Evolutionary conservation across 2,888 invertebrate species (phyloP).

Genomic region (Latrodectus elegans): DNA sequence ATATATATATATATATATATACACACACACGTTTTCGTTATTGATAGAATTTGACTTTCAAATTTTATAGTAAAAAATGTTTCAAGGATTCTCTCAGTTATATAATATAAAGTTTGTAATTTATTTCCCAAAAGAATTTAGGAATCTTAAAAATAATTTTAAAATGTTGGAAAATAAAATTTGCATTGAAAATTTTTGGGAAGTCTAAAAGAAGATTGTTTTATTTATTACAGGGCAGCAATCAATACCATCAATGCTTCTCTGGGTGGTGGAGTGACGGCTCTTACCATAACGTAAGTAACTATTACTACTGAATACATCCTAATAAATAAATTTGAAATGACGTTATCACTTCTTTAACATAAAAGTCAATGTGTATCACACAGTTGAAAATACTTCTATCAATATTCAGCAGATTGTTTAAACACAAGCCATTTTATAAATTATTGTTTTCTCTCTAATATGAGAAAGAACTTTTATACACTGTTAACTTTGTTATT

Average conservation of each 20-base stretch:
- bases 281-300: conserved; percentile 72
- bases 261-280: conserved; percentile 73
- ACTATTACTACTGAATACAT: not conserved
- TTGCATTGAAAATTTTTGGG: not conserved
- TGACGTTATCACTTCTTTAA: no score
- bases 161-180: not conserved
- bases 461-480: no score
- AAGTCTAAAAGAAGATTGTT: not conserved
- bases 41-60: not conserved
- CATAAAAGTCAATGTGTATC: no score
- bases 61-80: not conserved
- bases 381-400: no score
- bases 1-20: no score
- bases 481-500: no score
- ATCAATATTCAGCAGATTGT: no score
- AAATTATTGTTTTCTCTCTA: no score
- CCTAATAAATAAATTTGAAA: no score
- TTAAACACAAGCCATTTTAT: no score
- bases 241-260: conserved; percentile 73
- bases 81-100: not conserved
- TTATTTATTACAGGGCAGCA: conserved; percentile 69
- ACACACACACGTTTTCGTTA: no score
- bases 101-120: not conserved
- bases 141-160: not conserved
- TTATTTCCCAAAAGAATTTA: not conserved